These are phyloP conservation scores for Bufo bufo DNA, from an alignment of 2,113 vertebrate genomes.

Conservation along the genomic window DNA sequence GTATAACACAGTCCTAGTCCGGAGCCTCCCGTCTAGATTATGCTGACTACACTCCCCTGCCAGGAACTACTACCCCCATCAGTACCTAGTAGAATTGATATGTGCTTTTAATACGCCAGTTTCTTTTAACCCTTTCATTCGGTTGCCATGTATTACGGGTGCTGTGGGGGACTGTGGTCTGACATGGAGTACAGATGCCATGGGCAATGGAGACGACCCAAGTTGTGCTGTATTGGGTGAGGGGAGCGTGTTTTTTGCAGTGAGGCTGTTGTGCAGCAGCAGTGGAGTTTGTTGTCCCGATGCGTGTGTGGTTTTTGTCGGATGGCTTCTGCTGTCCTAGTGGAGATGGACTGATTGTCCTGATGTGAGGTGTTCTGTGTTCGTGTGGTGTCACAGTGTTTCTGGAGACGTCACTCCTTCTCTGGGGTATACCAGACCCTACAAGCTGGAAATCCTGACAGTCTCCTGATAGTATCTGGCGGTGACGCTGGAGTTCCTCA, in stretches of 20 bases:
- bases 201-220: background rate
- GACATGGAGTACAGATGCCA: background rate
- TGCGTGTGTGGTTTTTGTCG: background rate
- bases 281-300: background rate
- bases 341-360: conserved; percentile 36
- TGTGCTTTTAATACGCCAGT: conserved; percentile 29
- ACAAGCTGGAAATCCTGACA: conserved; percentile 90
- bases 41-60: background rate
- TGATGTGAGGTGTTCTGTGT: conserved; percentile 9
- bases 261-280: background rate
- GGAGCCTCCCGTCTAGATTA: background rate
- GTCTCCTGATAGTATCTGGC: conserved; percentile 77
- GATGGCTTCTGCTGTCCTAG: background rate
- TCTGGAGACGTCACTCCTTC: background rate
- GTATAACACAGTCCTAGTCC: background rate
- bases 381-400: conserved; percentile 31
- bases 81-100: background rate
- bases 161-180: background rate
- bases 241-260: background rate
- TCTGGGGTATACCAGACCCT: conserved; percentile 61
- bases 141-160: background rate
- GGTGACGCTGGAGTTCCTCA: conserved; percentile 78
- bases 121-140: background rate
- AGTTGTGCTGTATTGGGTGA: conserved; percentile 9
- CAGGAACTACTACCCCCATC: background rate